Evolutionary conservation across 92 coral and sea anemone genomes (phyloP).

Genomic region (Bergia sp.): DNA sequence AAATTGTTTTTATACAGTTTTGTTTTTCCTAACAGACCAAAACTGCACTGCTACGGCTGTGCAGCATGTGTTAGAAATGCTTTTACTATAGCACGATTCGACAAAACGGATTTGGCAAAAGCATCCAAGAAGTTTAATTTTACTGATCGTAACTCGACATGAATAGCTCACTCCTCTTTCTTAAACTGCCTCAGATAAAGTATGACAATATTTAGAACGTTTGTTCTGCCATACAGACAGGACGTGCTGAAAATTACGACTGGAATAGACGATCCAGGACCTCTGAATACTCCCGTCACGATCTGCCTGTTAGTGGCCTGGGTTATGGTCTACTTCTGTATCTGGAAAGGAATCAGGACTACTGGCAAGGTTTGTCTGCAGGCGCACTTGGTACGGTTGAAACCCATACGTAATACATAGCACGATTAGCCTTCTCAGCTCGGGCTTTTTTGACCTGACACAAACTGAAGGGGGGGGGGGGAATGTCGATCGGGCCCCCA

Average conservation of each 20-base stretch:
- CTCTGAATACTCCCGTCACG: conserved; percentile 71
- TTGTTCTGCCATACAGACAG: conserved; percentile 47
- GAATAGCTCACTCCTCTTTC: not conserved
- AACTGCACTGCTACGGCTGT: too few species aligned
- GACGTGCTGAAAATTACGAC: conserved; percentile 75
- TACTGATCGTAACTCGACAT: not conserved
- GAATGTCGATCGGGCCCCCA: too few species aligned
- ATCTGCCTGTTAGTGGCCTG: conserved; percentile 89
- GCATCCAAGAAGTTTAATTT: not conserved
- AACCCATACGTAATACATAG: not conserved
- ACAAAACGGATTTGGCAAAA: too few species aligned
- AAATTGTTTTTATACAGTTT: too few species aligned
- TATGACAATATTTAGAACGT: not conserved
- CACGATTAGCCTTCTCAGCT: not conserved
- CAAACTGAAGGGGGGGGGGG: too few species aligned
- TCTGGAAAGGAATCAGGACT: conserved; percentile 93
- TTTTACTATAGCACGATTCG: too few species aligned
- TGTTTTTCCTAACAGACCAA: too few species aligned
- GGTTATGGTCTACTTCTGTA: conserved; percentile 90
- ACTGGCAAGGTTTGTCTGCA: conserved; percentile 74
- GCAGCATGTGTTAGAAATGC: too few species aligned
- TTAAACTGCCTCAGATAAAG: too few species aligned
- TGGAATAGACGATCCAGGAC: conserved; percentile 86
- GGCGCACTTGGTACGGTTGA: not conserved
- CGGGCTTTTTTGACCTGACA: too few species aligned